Percentiles rank a stretch among this genome's conserved stretches.
Evolutionary conservation across 2,888 invertebrate genomes (phyloP).

Genomic region (Rotaria socialis): DNA sequence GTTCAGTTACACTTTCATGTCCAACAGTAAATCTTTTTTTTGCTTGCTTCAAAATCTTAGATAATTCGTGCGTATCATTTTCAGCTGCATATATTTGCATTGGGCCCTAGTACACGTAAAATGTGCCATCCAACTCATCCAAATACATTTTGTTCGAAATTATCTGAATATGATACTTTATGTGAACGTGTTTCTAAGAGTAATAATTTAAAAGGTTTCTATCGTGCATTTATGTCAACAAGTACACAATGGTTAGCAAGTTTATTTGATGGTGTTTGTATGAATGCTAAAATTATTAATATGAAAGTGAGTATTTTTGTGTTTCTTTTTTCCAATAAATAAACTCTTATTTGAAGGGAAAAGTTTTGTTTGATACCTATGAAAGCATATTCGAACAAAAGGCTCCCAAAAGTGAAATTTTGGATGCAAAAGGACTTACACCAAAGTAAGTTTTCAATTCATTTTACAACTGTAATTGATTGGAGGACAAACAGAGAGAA

Average conservation of each 20-base stretch:
- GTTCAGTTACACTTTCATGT: background rate
- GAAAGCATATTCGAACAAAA: background rate
- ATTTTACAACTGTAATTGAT: no score
- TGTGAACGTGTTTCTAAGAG: background rate
- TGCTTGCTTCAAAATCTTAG: no score
- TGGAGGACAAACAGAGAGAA: no score
- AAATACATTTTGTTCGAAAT: background rate
- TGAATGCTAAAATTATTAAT: background rate
- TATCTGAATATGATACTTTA: conserved; percentile 9
- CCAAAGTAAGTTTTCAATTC: background rate
- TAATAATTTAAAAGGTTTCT: background rate
- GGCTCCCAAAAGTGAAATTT: background rate
- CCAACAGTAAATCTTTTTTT: background rate
- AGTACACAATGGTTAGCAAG: conserved; percentile 20
- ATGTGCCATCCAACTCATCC: background rate
- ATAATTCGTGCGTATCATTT: background rate
- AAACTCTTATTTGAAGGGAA: background rate
- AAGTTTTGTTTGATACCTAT: background rate
- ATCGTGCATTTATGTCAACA: conserved; percentile 27
- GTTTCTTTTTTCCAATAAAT: background rate
- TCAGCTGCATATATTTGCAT: background rate
- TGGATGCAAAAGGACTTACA: background rate
- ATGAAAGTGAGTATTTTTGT: background rate
- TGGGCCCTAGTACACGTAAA: background rate
- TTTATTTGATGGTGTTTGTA: conserved; percentile 24